phyloP scores from a whole-genome alignment of 2,113 vertebrate genomes.

The Phylloscopus whistleri region DNA sequence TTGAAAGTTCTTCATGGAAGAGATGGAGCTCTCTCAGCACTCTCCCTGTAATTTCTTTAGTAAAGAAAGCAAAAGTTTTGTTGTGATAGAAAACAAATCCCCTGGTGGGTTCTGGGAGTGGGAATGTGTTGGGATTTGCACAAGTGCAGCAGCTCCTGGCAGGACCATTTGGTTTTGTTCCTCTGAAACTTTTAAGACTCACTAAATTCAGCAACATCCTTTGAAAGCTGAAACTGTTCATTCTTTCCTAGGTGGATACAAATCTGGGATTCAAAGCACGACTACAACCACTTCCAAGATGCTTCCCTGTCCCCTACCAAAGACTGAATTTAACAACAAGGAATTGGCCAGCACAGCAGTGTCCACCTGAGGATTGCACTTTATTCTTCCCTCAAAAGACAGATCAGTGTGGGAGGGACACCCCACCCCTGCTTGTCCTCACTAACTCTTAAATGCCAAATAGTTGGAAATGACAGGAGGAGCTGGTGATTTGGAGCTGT shows the following conservation, averaged over 20 bases:
- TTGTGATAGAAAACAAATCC: not conserved
- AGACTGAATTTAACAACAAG: not conserved
- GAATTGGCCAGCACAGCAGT: not conserved
- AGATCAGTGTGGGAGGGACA: not conserved
- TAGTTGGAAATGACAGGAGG: not conserved
- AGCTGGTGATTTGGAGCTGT: not conserved
- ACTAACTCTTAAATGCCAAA: not conserved
- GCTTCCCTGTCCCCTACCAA: conserved; percentile 20
- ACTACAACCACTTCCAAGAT: conserved; percentile 43
- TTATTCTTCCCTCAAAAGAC: not conserved
- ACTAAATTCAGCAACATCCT: not conserved
- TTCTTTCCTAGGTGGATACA: conserved; percentile 74
- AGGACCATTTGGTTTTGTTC: not conserved
- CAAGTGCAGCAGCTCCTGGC: not conserved
- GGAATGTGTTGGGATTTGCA: not conserved
- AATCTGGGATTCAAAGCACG: conserved; percentile 57
- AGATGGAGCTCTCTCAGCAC: not conserved
- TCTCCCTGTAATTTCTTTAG: not conserved
- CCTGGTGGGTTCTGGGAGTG: not conserved
- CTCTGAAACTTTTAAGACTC: not conserved
- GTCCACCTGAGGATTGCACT: not conserved
- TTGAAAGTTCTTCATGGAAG: not conserved
- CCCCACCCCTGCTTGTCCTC: not conserved
- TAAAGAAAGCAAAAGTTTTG: not conserved
- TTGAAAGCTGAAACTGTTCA: not conserved